A percentile compares a stretch with the other conserved stretches of the same genome.
phyloP scores from a whole-genome alignment of 2,113 vertebrate species.

The Corynorhinus townsendii region DNA sequence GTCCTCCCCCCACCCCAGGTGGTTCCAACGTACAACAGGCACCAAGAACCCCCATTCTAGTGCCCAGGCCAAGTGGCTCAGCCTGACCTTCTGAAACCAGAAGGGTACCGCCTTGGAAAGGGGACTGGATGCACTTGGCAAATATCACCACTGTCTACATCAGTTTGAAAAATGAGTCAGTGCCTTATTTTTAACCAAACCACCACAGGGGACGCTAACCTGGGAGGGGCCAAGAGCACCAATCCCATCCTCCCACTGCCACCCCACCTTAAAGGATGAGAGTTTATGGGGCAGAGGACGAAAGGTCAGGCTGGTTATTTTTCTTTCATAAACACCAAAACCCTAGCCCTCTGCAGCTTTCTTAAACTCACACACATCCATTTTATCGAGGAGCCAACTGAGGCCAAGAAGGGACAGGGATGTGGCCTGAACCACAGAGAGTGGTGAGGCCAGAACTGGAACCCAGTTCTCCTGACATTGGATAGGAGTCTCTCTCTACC shows the following conservation, averaged over 20 bases:
- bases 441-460: neutral
- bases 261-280: neutral
- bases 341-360: neutral
- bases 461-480: neutral
- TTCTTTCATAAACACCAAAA: neutral
- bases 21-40: neutral
- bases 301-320: neutral
- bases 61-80: neutral
- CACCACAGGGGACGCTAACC: fast-evolving
- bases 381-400: neutral
- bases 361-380: no score
- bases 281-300: neutral
- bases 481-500: fast-evolving
- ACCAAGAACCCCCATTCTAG: neutral
- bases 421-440: neutral
- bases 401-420: neutral
- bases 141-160: neutral
- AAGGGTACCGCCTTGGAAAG: neutral
- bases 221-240: neutral
- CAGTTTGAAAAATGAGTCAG: conserved; percentile 3
- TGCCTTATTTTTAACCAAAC: conserved; percentile 39
- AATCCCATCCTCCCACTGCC: no score
- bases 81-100: neutral
- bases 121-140: neutral
- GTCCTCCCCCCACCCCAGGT: neutral